Percentiles rank a stretch among this genome's conserved stretches.
Evolutionary conservation across 1,140 invertebrate genomes (phyloP).

Genomic region (Ridgeia piscesae): DNA sequence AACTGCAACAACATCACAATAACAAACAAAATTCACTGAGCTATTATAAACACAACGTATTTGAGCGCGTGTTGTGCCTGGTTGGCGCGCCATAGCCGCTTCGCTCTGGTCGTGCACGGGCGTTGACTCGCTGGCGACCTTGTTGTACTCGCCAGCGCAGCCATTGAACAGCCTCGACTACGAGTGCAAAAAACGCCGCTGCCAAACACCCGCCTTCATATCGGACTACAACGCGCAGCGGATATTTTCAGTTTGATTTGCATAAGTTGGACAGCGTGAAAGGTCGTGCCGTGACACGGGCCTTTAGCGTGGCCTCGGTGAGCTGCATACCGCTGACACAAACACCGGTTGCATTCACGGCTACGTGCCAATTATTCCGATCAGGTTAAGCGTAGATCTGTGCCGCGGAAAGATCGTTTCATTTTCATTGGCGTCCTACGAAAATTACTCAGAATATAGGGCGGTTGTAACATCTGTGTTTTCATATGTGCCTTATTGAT

Average conservation of each 20-base stretch:
- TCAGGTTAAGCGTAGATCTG: not conserved
- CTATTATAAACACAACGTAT: not conserved
- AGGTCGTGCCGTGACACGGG: not conserved
- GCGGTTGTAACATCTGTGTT: not conserved
- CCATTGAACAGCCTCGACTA: not conserved
- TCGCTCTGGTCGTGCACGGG: too few species aligned
- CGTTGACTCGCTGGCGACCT: not conserved
- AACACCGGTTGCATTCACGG: not conserved
- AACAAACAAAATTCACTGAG: not conserved
- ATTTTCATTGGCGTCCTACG: not conserved
- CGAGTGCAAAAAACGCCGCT: not conserved
- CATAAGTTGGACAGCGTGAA: not conserved
- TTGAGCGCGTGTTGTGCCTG: not conserved
- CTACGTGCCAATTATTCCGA: not conserved
- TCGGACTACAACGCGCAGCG: not conserved
- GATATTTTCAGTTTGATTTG: conserved; percentile 1
- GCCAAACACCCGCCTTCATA: not conserved
- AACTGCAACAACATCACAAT: not conserved
- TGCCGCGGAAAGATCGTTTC: not conserved
- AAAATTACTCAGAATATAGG: not conserved
- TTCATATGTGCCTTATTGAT: too few species aligned
- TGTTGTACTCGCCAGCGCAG: not conserved
- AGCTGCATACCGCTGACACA: not conserved
- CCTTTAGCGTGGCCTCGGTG: not conserved
- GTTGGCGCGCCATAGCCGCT: not conserved